These are phyloP conservation scores for Poeciliopsis presidionis DNA, from an alignment of 2,797 vertebrate species.

Conservation along the genomic window DNA sequence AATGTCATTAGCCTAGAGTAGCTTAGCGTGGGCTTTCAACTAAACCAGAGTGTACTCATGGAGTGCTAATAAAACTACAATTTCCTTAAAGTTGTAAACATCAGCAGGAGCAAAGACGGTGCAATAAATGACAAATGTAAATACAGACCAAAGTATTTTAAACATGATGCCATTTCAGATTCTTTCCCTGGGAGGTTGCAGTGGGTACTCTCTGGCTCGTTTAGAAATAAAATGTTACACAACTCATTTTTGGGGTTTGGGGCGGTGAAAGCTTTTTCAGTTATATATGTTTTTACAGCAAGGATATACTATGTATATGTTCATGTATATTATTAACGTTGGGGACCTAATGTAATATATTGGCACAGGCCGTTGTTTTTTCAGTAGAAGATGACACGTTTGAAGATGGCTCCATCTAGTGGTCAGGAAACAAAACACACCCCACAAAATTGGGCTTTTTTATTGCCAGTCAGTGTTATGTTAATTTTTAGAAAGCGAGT, in stretches of 20 bases:
- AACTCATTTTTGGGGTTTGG: background rate
- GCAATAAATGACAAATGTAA: conserved; percentile 40
- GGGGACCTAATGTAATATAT: conserved; percentile 17
- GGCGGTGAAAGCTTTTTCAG: background rate
- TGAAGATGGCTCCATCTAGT: conserved; percentile 63
- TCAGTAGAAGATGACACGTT: background rate
- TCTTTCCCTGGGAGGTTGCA: conserved; percentile 8
- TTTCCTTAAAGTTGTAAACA: conserved; percentile 6
- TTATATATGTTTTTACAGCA: conserved; percentile 42
- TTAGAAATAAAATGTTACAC: background rate
- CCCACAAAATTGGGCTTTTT: accelerated
- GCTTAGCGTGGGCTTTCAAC: conserved; percentile 7
- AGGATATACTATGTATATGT: conserved; percentile 36
- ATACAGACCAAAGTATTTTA: conserved; percentile 26
- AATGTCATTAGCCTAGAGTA: background rate
- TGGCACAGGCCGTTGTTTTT: background rate
- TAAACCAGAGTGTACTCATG: conserved; percentile 27
- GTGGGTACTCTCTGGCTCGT: background rate
- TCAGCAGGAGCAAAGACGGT: conserved; percentile 25
- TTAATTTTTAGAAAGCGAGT: background rate
- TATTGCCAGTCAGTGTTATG: background rate
- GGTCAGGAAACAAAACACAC: conserved; percentile 33
- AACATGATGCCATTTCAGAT: conserved; percentile 11
- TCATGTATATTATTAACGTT: conserved; percentile 24
- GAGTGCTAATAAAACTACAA: conserved; percentile 11